Percentiles rank a stretch among this genome's conserved stretches.
phyloP scores from a whole-genome alignment of 1,140 invertebrate genomes.

The Drosophila novamexicana region DNA sequence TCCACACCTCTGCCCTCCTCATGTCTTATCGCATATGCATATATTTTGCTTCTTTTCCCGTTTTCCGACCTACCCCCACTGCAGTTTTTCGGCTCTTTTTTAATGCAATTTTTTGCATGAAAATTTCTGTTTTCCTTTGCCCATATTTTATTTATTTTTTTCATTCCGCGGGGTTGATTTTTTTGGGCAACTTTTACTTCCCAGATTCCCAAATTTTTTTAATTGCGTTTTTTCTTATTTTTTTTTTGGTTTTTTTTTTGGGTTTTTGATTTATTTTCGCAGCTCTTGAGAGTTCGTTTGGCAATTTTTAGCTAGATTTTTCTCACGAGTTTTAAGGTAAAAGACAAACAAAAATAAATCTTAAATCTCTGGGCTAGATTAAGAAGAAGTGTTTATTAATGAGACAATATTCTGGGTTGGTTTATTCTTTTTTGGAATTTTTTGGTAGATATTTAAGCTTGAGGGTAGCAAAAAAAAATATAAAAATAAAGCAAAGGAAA shows the following conservation, averaged over 20 bases:
- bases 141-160: slow-evolving; percentile 25
- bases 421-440: too few relatives aligned
- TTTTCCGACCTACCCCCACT: slow-evolving; percentile 50
- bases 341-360: slow-evolving; percentile 21
- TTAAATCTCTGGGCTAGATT: background rate
- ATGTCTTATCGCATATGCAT: slow-evolving; percentile 29
- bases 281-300: slow-evolving; percentile 25
- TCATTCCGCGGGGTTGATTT: slow-evolving; percentile 2
- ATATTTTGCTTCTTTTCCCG: slow-evolving; percentile 3
- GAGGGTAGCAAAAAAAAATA: too few relatives aligned
- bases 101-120: slow-evolving; percentile 78
- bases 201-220: slow-evolving; percentile 39
- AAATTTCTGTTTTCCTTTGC: slow-evolving; percentile 44
- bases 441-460: background rate
- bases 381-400: background rate
- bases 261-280: slow-evolving; percentile 55
- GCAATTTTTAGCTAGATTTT: slow-evolving; percentile 35
- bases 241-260: too few relatives aligned
- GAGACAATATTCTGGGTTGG: background rate
- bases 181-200: slow-evolving; percentile 51
- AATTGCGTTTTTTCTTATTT: slow-evolving; percentile 52
- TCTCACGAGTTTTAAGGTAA: slow-evolving; percentile 75
- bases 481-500: background rate
- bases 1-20: background rate
- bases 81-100: slow-evolving; percentile 57